Conservation (phyloP, 2,797 vertebrate genomes). For the Poecilia gillii region DNA sequence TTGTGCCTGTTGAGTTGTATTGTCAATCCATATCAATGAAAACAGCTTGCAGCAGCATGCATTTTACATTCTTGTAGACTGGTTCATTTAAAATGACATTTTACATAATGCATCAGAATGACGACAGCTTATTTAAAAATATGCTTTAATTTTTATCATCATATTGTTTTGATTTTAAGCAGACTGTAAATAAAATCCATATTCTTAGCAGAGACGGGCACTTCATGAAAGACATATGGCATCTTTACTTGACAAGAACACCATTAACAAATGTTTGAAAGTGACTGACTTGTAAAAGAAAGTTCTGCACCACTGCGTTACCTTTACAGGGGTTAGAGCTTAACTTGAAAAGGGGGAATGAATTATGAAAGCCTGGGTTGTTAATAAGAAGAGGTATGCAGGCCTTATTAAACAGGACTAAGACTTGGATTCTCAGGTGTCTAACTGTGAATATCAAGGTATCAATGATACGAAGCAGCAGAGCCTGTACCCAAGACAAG, state of each 20-base stretch:
- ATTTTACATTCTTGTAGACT: background rate
- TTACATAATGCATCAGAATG: background rate
- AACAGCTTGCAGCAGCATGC: background rate
- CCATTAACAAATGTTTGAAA: background rate
- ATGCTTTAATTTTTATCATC: background rate
- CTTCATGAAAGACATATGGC: background rate
- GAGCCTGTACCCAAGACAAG: background rate
- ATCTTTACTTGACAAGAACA: background rate
- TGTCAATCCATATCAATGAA: background rate
- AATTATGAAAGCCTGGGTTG: background rate
- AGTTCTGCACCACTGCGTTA: background rate
- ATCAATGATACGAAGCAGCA: background rate
- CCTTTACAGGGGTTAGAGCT: background rate
- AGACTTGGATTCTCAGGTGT: conserved; percentile 1
- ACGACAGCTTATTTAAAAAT: background rate
- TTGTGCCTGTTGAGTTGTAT: background rate
- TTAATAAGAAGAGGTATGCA: conserved; percentile 2
- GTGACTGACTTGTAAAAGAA: background rate
- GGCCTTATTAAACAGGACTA: background rate
- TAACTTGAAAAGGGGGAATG: background rate
- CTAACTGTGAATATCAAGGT: background rate
- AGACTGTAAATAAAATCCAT: background rate
- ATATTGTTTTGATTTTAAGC: background rate
- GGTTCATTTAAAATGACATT: background rate
- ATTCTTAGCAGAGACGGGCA: background rate